phyloP scores from a whole-genome alignment of 1,140 invertebrate genomes.

The Hermatobates lingyangjiaoensis region DNA sequence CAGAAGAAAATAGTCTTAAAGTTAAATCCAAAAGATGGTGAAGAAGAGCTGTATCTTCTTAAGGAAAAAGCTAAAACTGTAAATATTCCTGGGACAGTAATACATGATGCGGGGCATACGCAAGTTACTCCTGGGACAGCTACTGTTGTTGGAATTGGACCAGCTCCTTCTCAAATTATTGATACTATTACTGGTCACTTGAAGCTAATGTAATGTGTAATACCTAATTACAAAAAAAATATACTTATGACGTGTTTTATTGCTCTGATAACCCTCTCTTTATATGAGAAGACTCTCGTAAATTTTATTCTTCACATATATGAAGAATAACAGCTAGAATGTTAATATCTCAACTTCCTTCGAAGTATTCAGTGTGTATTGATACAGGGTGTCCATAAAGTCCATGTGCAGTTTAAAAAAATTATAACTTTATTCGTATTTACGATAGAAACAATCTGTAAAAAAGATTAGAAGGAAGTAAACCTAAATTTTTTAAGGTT shows the following conservation, averaged over 20 bases:
- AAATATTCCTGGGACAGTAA: constrained; percentile 48
- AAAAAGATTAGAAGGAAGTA: too few species aligned
- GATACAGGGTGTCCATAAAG: too few species aligned
- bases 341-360: too few species aligned
- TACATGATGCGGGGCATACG: constrained; percentile 76
- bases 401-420: too few species aligned
- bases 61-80: constrained; percentile 40
- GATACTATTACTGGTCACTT: constrained; percentile 74
- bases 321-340: too few species aligned
- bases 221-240: too few species aligned
- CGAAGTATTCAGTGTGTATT: too few species aligned
- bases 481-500: too few species aligned
- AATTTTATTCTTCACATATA: too few species aligned
- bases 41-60: constrained; percentile 42
- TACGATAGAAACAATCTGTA: too few species aligned
- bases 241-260: background rate
- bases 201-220: constrained; percentile 50
- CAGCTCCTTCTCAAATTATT: constrained; percentile 48
- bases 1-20: constrained; percentile 57
- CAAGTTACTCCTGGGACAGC: constrained; percentile 67
- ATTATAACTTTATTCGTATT: too few species aligned
- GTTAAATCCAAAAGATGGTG: constrained; percentile 24
- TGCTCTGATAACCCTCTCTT: background rate
- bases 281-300: background rate
- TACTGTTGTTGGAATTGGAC: constrained; percentile 83